Percentiles rank a stretch among this genome's conserved stretches.
Evolutionary conservation across 2,797 vertebrate species (phyloP).

Genomic region (Halcyon smyrnensis): DNA sequence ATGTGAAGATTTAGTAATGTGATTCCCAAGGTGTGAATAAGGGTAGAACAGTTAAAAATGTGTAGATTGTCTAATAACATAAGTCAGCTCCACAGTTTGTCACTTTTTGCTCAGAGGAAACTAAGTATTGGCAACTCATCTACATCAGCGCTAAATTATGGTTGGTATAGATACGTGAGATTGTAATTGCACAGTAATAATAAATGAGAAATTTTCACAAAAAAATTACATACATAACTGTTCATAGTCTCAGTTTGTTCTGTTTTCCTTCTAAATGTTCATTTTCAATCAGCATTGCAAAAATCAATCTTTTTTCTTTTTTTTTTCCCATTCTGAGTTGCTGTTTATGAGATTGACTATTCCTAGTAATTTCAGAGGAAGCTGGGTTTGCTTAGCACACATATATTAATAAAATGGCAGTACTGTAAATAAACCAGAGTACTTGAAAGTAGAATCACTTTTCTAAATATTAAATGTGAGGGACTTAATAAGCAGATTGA

Average conservation of each 20-base stretch:
- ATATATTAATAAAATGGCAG: neutral
- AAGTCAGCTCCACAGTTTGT: neutral
- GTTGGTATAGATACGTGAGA: neutral
- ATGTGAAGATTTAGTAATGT: neutral
- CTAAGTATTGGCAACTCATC: constrained; percentile 32
- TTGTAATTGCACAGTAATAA: constrained; percentile 41
- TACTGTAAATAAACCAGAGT: neutral
- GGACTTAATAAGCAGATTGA: neutral
- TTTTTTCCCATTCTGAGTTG: neutral
- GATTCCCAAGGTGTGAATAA: neutral
- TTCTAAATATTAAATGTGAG: constrained; percentile 6
- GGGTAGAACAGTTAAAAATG: constrained; percentile 2
- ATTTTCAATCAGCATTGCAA: neutral
- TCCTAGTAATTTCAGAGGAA: neutral
- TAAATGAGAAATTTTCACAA: constrained; percentile 32
- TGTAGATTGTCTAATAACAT: neutral
- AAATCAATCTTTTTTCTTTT: neutral
- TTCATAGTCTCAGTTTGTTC: neutral
- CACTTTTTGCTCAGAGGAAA: constrained; percentile 5
- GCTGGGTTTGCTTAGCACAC: neutral
- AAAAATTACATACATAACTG: constrained; percentile 10
- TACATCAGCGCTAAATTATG: neutral
- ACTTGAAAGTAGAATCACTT: neutral
- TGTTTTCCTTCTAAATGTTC: neutral
- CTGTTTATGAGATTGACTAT: neutral